Evolutionary conservation across 2,888 invertebrate species (phyloP), one percentile per base, ranked within the genome.

Genomic region (Tortricodes alternella): DNA sequence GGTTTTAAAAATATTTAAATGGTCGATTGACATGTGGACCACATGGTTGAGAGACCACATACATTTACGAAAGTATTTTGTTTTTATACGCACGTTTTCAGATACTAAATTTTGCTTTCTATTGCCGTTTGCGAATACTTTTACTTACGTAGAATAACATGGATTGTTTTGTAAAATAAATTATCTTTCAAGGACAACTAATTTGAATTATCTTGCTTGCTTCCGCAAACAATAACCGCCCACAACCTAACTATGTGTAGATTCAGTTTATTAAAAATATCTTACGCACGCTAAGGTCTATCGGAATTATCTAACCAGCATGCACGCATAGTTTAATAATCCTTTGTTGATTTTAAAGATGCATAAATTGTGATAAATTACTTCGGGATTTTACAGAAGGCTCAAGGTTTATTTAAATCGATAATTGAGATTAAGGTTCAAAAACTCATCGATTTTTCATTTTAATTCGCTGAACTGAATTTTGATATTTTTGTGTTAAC

Each of bases 221-320:
- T 56, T 56, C 56, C 56, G 56, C 32, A 38, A 35, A 44, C 50
- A 56, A 38, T 43, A 44, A 23, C 49, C 34, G 49, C 49, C 49
- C 35, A 46, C 38, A 46, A 32, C 53, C 46, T 53, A 55, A 37
- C 44, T 56, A 56, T 56, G 18, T 44, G 50, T 38, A 32, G 50
- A 50, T 56, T 56, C 49, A 43, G 27, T 21, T 44, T 44, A 50
- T 50, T 49, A 49, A 21, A 46, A 35, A 37, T 29, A 46, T 34
- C 13, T 34, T 13, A 19, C 21, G 32, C 56, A 56, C 37, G 49
- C 50, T 50, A 56, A 56, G 56, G 56, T 44, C 37, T 23, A 44
- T 24, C 29, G 16, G 50, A 21, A 21, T 38, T 37, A 23, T 29
- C 32, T 44, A 15, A 41, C 24, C 46, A 34, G 34, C 24, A 23